phyloP scores from a whole-genome alignment of 2,888 invertebrate species.

The Lampropteryx suffumata region DNA sequence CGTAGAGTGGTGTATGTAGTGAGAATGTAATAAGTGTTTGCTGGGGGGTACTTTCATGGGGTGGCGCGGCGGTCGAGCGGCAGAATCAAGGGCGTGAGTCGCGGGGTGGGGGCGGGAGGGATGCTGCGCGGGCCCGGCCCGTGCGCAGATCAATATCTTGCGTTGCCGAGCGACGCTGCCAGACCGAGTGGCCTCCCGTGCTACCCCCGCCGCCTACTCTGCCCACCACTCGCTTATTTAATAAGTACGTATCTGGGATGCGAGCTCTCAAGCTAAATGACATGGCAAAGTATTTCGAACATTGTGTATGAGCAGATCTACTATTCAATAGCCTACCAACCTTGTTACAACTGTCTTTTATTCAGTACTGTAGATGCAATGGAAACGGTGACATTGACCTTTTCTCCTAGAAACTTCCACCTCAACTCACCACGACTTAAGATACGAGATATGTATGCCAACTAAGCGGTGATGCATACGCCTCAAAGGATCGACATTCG shows the following conservation, averaged over 20 bases:
- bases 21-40: slow-evolving; percentile 79
- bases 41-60: slow-evolving; percentile 53
- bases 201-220: slow-evolving; percentile 62
- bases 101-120: slow-evolving; percentile 49
- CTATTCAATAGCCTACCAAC: background rate
- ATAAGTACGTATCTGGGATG: slow-evolving; percentile 73
- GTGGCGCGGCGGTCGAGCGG: slow-evolving; percentile 57
- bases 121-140: slow-evolving; percentile 68
- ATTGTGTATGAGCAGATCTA: background rate
- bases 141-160: slow-evolving; percentile 79
- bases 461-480: slow-evolving; percentile 17
- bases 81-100: slow-evolving; percentile 64
- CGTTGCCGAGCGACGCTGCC: slow-evolving; percentile 84
- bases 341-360: background rate
- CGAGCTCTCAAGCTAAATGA: slow-evolving; percentile 77
- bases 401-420: slow-evolving; percentile 46
- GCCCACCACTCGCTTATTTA: slow-evolving; percentile 79
- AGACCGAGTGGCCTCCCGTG: slow-evolving; percentile 85
- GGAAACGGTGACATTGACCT: slow-evolving; percentile 66
- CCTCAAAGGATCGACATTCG: slow-evolving; percentile 8
- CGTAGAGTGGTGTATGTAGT: slow-evolving; percentile 73
- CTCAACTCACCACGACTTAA: slow-evolving; percentile 38
- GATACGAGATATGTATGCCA: slow-evolving; percentile 30
- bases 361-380: slow-evolving; percentile 21
- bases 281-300: slow-evolving; percentile 40